Evolutionary conservation across 2,888 invertebrate genomes (phyloP), one percentile per base, ranked within the genome.

Genomic region (Leucoma salicis): DNA sequence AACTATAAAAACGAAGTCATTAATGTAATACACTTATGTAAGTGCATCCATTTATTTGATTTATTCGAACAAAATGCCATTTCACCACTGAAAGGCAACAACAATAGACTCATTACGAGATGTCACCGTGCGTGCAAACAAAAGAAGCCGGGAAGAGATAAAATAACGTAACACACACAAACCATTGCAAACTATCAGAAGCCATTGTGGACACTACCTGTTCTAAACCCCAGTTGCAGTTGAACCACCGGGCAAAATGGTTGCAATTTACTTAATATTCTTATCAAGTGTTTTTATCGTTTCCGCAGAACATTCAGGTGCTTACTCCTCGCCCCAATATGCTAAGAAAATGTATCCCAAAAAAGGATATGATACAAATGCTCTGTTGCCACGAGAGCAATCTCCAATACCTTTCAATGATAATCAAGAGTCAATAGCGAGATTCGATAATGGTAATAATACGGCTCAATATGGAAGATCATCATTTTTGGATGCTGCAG

Each of bases 91-190:
- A 68, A 70, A 58, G 59, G 66, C 66, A 68, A 71, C 70, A 83
- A 88, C 85, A 87, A 87, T 85, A 68, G 75, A 62, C 35, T 81
- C 75, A 88, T 88, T 87, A 88, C 69, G 67, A 70, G 78, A 84
- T 82, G 85, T 84, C 89, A 82, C 78, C 83, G 86, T 78, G 88
- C 89, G 87, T 88, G 81, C 75, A 80, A 84, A 88, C 88, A 89
- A 89, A 88, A 85, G 86, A 66, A 63, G 50, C 46, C 60, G 74
- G 78, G 81, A 81, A 82, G 75, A 87, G 86, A 88, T 87, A 89
- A 85, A 89, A 88, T 75, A 68, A 71, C 73, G 69, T 63, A 69
- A 67, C 63, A 66, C 61, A 59, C 52, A 61, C 53, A 55, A 51
- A 63, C 57, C 59, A 66, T 48, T 66, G 69, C 78, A 75, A 71